Evolutionary conservation across 2,113 vertebrate genomes (phyloP), one percentile per base, ranked within the genome.

Genomic region (Cavia aperea): DNA sequence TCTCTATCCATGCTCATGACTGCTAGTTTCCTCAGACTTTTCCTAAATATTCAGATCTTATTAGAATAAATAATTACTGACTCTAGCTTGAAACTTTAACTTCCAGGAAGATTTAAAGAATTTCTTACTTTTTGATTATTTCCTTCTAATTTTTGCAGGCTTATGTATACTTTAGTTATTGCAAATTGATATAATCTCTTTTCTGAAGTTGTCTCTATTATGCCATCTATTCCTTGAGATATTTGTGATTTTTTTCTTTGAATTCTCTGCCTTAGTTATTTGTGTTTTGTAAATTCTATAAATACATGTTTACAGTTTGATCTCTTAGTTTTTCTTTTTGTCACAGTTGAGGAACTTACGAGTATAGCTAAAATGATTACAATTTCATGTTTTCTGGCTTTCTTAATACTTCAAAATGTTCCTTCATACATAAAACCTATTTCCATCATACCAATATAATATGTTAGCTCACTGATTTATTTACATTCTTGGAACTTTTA

Each of bases 281-380:
- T 51, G 39, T 66, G 36, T 88, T 82, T 14, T 31, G 82, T 2
- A 4, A 7, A 31, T 72, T 29, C 39, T 92, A 68, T 90, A 90
- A 90, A 90, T 68, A 70, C n/a, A 10, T 43, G 56, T 90, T 85
- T 81, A 23, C 19, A 68, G 21, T 49, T 72, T 39, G 18, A 58
- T 91, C 31, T 90, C 90, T 93, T 89, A 88, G 51, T 79, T 85
- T 81, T 90, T 7, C 11, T 92, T n/a, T 87, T 23, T 79, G 21
- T 29, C 54, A 72, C 13, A 58, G 91, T 94, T 89, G 68, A 93
- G 46, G 16, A 82, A 51, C 21, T 46, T 89, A 60, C 60, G 43
- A 89, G 29, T 39, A 70, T 8, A 33, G 12, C 68, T 63, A 87
- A 90, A 94, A 93, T 92, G 12, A 90, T 88, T 79, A 36, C 5